Evolutionary conservation across 2,113 vertebrate genomes (phyloP), one percentile per base, ranked within the genome.

Genomic region (Harpagus bidentatus): DNA sequence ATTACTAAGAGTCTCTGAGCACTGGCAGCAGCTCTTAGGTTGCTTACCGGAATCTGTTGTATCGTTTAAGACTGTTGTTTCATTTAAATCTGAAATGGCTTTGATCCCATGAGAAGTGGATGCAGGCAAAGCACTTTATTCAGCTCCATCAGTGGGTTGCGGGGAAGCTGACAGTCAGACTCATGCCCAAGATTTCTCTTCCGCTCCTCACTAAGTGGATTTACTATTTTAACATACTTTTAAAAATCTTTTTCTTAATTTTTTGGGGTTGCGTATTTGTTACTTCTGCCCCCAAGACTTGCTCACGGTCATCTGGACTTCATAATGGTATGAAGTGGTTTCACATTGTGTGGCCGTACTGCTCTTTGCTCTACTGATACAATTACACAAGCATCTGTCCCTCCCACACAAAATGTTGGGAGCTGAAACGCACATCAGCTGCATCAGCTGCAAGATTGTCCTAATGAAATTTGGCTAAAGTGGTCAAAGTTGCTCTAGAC

Each of bases 401-500:
- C 47, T 71, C 47, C 52, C 71, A 4, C 32, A 32, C 0, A 0
- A 82, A 28, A 25, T n/a, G 29, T 56, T 50, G 34, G 31, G 61
- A 84, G 28, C 26, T 62, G 43, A 36, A 79, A 61, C 45, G 67
- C 56, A 25, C 2, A 1, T 85, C 78, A 71, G 32, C 63, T 88
- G 72, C 50, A 81, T 86, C 77, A 40, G 17, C 69, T 88, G 66
- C 69, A 85, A 56, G 70, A 62, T 62, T 63, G 48, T 76, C 73
- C 77, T 96, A 87, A 94, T 89, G 83, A 95, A 94, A 76, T 65
- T 53, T 95, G 94, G 61, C 56, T 5, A 53, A 94, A 95, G 17
- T 53, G 56, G 65, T 45, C 61, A 63, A 59, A 91, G 81, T 84
- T 89, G 19, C 77, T 94, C 22, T 72, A 82, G 48, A 82, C 16